A percentile compares a stretch with the other conserved stretches of the same genome.
Conservation (phyloP, 92 coral and sea anemone species). For the Hydrozoanthus gracilis region DNA sequence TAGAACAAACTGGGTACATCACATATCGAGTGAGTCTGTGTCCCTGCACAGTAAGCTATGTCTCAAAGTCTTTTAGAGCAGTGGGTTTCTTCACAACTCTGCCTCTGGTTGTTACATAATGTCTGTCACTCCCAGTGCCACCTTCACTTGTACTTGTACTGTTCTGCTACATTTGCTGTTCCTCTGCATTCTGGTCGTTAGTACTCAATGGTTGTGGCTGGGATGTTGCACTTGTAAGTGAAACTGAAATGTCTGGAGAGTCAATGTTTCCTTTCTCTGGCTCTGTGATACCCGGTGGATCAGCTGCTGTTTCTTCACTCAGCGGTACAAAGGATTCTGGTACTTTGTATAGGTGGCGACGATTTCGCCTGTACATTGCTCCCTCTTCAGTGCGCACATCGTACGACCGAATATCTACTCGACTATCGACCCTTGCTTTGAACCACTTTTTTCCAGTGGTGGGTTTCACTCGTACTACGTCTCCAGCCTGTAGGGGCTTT, state of each 20-base stretch:
- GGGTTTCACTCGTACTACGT: conserved; percentile 37
- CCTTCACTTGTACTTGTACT: too few relatives aligned
- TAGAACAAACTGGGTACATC: not conserved
- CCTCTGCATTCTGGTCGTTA: conserved; percentile 1
- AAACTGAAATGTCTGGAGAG: not conserved
- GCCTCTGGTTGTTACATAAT: conserved; percentile 16
- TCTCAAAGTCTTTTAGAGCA: conserved; percentile 15
- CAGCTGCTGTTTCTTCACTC: conserved; percentile 26
- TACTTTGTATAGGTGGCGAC: too few relatives aligned
- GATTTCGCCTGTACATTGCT: not conserved
- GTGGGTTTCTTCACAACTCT: conserved; percentile 28
- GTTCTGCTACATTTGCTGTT: not conserved
- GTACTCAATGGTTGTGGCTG: conserved; percentile 1
- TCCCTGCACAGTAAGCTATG: conserved; percentile 1
- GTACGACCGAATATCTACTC: conserved; percentile 31
- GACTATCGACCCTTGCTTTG: conserved; percentile 30
- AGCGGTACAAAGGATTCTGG: not conserved
- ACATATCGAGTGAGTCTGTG: conserved; percentile 1
- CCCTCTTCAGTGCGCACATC: conserved; percentile 24
- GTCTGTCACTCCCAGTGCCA: conserved; percentile 12
- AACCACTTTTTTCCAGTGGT: conserved; percentile 30
- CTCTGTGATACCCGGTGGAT: conserved; percentile 4
- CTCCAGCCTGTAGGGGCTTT: conserved; percentile 3
- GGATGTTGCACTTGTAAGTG: conserved; percentile 14
- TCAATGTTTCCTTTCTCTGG: conserved; percentile 8